These are phyloP conservation scores for Vanacampus margaritifer DNA, from an alignment of 2,113 vertebrate species.

Conservation along the genomic window DNA sequence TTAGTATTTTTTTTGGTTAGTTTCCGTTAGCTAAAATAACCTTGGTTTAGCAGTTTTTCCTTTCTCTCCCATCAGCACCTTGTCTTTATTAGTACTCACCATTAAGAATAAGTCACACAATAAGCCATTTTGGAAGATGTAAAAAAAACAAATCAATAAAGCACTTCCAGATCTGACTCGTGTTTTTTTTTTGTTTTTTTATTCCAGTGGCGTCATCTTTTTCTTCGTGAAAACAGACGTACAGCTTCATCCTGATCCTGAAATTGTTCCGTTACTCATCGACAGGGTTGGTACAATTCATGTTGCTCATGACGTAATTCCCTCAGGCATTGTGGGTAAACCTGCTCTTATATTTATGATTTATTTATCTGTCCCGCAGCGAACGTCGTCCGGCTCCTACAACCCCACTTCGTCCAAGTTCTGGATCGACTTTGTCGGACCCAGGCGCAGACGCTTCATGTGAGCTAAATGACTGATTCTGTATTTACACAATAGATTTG, in stretches of 20 bases:
- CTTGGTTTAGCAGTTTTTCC: too few relatives aligned
- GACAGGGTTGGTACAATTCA: slow-evolving; percentile 79
- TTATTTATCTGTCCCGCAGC: slow-evolving; percentile 56
- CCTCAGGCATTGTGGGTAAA: neutral
- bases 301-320: neutral
- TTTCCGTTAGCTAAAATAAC: too few relatives aligned
- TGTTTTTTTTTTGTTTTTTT: neutral
- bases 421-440: slow-evolving; percentile 80
- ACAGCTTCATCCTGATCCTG: slow-evolving; percentile 45
- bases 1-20: too few relatives aligned
- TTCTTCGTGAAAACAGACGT: slow-evolving; percentile 86
- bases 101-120: too few relatives aligned
- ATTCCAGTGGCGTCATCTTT: slow-evolving; percentile 83
- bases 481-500: neutral
- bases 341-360: neutral
- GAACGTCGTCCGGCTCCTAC: slow-evolving; percentile 61
- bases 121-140: neutral
- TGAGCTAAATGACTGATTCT: slow-evolving; percentile 60
- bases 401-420: slow-evolving; percentile 50
- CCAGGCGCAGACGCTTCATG: slow-evolving; percentile 71
- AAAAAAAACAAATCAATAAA: neutral
- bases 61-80: neutral
- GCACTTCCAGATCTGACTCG: neutral
- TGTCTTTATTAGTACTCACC: neutral
- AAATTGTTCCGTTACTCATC: slow-evolving; percentile 75